Evolutionary conservation across 2,888 invertebrate species (phyloP), one percentile per base, ranked within the genome.

Genomic region (Lysandra bellargus): DNA sequence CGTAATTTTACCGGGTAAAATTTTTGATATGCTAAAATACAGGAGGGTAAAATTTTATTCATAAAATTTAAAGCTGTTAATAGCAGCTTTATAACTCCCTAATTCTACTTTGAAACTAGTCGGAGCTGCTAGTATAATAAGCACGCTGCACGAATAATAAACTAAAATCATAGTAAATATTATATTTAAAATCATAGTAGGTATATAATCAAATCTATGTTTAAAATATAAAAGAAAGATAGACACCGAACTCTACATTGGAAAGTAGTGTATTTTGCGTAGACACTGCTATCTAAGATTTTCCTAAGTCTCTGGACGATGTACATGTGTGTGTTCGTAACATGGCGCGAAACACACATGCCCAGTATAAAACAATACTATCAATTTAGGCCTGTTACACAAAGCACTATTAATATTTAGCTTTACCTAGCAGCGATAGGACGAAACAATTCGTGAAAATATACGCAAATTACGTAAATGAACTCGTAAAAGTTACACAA

Each of bases 291-390:
- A 14, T 69, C 33, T 69, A 69, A 69, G 33, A 37, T 14, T 69
- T 69, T 69, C 33, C 12, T 69, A 37, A 37, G 33, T 69, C 69
- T 69, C 14, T 69, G 69, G 83, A 84, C 83, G 79, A 79, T 86
- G 85, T 86, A 87, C 87, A 88, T 86, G 87, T 87, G 85, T 85
- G 86, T 85, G 86, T 86, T 87, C 86, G 86, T 88, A 87, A 88
- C 88, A 89, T 86, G 86, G 88, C 88, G 88, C 88, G 88, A 88
- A 89, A 88, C 88, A 89, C 90, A 90, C 89, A 88, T 14, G 17
- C 88, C 88, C 90, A 88, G 88, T 84, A 86, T 87, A 87, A 89
- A 92, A 93, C 93, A 93, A 93, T 93, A 92, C 91, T 85, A 85
- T 83, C 83, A 80, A 82, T 80, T 86, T 83, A 81, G 84, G 84